Evolutionary conservation across 2,888 invertebrate species (phyloP).

Genomic region (Cephus runcator): DNA sequence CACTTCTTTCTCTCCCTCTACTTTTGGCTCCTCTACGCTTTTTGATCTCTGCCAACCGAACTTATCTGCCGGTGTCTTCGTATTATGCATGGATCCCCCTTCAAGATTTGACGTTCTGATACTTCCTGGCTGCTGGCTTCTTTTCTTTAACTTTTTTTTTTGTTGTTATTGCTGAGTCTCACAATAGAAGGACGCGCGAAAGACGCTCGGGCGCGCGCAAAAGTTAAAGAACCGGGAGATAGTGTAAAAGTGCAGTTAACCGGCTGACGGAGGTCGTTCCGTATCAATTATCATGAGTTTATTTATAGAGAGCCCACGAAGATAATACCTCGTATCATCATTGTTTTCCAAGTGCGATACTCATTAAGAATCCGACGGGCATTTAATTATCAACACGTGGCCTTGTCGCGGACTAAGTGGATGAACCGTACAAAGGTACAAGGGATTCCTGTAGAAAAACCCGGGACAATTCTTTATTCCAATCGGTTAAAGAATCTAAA

Average conservation of each 20-base stretch:
- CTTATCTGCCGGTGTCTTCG: neutral
- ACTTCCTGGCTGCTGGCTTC: neutral
- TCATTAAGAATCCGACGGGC: neutral
- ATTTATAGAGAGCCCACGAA: conserved; percentile 56
- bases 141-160: neutral
- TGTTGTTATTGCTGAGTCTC: neutral
- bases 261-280: conserved; percentile 38
- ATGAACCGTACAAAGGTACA: neutral
- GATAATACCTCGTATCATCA: conserved; percentile 42
- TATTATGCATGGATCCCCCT: neutral
- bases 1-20: neutral
- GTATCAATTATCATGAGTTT: conserved; percentile 55
- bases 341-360: conserved; percentile 48
- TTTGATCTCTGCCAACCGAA: neutral
- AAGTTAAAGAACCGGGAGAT: conserved; percentile 38
- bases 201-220: conserved; percentile 1
- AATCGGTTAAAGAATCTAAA: neutral
- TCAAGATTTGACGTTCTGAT: neutral
- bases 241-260: conserved; percentile 31
- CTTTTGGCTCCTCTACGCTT: neutral
- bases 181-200: neutral
- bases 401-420: neutral
- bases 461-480: neutral
- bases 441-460: no score
- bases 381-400: neutral